Percentiles rank a stretch among this genome's conserved stretches.
Evolutionary conservation across 2,888 invertebrate species (phyloP).

Genomic region (Mamestra brassicae): DNA sequence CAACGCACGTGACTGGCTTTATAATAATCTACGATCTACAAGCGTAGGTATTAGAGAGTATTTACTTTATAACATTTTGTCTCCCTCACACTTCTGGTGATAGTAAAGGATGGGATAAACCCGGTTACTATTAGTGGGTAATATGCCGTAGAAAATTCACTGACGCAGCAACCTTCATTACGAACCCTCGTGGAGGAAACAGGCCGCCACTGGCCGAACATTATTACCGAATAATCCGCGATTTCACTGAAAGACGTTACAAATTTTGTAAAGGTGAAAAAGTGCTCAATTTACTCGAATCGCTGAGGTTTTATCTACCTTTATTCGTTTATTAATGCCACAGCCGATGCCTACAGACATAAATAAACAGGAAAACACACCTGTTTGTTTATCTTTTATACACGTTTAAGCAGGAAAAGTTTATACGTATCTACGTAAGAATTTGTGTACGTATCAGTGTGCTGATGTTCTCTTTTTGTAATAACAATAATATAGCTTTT

Average conservation of each 20-base stretch:
- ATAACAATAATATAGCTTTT: too few species aligned
- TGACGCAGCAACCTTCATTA: constrained; percentile 77
- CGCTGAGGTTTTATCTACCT: constrained; percentile 68
- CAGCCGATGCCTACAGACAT: constrained; percentile 45
- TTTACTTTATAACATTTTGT: constrained; percentile 72
- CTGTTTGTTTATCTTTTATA: constrained; percentile 23
- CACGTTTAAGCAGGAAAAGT: constrained; percentile 1
- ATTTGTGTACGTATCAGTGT: background rate
- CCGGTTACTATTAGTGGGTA: constrained; percentile 66
- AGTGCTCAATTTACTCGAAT: constrained; percentile 72
- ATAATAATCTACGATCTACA: constrained; percentile 75
- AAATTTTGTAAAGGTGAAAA: constrained; percentile 76
- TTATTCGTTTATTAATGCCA: constrained; percentile 60
- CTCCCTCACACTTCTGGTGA: constrained; percentile 55
- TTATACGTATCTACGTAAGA: background rate
- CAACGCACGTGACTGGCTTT: constrained; percentile 82
- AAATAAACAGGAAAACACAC: constrained; percentile 38
- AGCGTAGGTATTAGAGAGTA: constrained; percentile 72
- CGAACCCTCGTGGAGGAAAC: constrained; percentile 72
- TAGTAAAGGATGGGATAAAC: constrained; percentile 57
- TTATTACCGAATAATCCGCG: constrained; percentile 75
- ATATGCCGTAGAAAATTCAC: constrained; percentile 71
- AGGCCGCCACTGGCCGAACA: constrained; percentile 72
- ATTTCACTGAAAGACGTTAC: constrained; percentile 72
- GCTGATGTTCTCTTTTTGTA: too few species aligned